phyloP scores from a whole-genome alignment of 2,797 vertebrate species.

The Neostethus bicornis region DNA sequence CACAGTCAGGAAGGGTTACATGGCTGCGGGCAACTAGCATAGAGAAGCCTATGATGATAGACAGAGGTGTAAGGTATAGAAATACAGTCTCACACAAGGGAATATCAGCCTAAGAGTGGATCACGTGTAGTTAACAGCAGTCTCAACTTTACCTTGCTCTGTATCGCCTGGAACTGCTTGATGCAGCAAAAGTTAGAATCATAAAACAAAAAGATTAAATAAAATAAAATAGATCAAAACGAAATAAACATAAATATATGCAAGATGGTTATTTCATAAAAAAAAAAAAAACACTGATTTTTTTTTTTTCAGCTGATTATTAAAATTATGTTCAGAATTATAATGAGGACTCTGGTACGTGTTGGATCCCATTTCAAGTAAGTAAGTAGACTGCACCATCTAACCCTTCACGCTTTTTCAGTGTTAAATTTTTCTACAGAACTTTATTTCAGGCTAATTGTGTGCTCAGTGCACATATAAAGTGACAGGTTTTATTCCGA shows the following conservation, averaged over 20 bases:
- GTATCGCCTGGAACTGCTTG: background rate
- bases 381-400: conserved; percentile 9
- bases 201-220: too few relatives aligned
- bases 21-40: conserved; percentile 39
- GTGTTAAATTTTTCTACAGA: conserved; percentile 12
- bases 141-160: background rate
- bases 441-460: conserved; percentile 31
- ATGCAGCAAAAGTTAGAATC: too few relatives aligned
- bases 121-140: background rate
- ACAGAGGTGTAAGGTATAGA: conserved; percentile 22
- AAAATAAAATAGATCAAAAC: too few relatives aligned
- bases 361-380: background rate
- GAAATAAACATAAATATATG: background rate
- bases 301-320: conserved; percentile 22
- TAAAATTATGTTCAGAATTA: conserved; percentile 22
- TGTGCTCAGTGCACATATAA: conserved; percentile 16
- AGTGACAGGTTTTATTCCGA: conserved; percentile 11
- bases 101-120: conserved; percentile 1
- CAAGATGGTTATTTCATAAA: background rate
- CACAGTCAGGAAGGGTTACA: conserved; percentile 41
- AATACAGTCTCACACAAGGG: conserved; percentile 18
- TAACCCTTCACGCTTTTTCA: conserved; percentile 15
- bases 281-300: background rate
- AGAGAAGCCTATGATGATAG: conserved; percentile 37
- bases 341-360: conserved; percentile 16